Conservation (phyloP, 2,113 vertebrate species). For the Clarias gariepinus region DNA sequence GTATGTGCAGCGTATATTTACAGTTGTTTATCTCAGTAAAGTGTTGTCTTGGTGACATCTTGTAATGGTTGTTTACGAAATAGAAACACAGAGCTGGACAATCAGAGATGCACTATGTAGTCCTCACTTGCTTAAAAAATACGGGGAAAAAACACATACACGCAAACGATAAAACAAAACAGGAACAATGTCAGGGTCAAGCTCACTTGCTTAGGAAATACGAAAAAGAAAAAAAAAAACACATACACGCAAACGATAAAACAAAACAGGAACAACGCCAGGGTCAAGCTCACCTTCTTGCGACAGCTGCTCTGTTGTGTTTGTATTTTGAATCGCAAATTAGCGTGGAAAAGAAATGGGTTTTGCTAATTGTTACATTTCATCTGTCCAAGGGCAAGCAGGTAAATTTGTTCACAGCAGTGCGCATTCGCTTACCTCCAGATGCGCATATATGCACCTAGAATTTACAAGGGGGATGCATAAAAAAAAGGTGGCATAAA, state of each 20-base stretch:
- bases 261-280: conserved; percentile 67
- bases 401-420: conserved; percentile 67
- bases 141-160: neutral
- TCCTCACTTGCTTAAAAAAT: neutral
- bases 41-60: conserved; percentile 56
- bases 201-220: conserved; percentile 69
- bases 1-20: conserved; percentile 61
- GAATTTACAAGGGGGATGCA: conserved; percentile 58
- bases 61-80: conserved; percentile 38
- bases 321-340: conserved; percentile 78
- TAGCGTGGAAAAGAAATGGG: conserved; percentile 65
- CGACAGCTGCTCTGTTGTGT: conserved; percentile 69
- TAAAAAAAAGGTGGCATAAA: neutral
- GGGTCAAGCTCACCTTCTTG: conserved; percentile 77
- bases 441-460: conserved; percentile 74
- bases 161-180: conserved; percentile 16
- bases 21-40: conserved; percentile 64
- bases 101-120: neutral
- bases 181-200: conserved; percentile 76
- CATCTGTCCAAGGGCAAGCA: conserved; percentile 77
- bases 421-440: conserved; percentile 69
- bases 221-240: neutral
- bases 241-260: neutral
- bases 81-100: neutral
- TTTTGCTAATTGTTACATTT: conserved; percentile 76